phyloP scores from a whole-genome alignment of 2,113 vertebrate species.

The Ictalurus punctatus region DNA sequence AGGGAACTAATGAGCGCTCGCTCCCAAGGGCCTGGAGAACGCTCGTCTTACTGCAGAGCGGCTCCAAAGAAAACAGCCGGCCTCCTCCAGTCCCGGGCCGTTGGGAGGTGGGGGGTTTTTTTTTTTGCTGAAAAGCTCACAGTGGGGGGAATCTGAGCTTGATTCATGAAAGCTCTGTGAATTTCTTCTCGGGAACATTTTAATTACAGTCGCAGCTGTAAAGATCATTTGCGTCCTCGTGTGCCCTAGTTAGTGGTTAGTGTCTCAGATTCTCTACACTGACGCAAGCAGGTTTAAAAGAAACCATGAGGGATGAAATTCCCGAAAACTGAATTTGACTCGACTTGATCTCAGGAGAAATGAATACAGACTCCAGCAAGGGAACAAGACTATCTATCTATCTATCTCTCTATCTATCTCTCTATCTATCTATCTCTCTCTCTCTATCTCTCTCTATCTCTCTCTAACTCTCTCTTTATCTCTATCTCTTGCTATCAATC shows the following conservation, averaged over 20 bases:
- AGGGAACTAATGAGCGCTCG: constrained; percentile 33
- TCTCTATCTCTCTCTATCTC: not conserved
- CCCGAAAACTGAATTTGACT: not conserved
- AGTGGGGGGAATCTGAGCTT: constrained; percentile 34
- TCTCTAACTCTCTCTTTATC: not conserved
- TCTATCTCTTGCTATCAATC: not conserved
- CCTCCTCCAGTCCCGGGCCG: not conserved
- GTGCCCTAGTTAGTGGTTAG: not conserved
- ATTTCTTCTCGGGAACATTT: constrained; percentile 48
- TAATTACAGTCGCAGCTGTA: constrained; percentile 48
- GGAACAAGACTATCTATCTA: not conserved
- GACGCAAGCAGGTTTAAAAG: not conserved
- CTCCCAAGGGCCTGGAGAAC: not conserved
- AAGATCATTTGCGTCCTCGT: not conserved
- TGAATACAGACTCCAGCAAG: not conserved
- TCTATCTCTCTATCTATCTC: not conserved
- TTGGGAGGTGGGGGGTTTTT: not conserved
- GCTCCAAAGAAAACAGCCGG: constrained; percentile 44
- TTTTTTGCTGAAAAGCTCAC: constrained; percentile 29
- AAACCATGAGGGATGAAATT: not conserved
- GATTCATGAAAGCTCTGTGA: constrained; percentile 41
- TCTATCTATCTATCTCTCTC: not conserved
- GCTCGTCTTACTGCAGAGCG: constrained; percentile 31
- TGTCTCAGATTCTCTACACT: not conserved
- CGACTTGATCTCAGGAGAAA: not conserved